Conservation (phyloP, 2,113 vertebrate species). For the Oreocharis arfaki region DNA sequence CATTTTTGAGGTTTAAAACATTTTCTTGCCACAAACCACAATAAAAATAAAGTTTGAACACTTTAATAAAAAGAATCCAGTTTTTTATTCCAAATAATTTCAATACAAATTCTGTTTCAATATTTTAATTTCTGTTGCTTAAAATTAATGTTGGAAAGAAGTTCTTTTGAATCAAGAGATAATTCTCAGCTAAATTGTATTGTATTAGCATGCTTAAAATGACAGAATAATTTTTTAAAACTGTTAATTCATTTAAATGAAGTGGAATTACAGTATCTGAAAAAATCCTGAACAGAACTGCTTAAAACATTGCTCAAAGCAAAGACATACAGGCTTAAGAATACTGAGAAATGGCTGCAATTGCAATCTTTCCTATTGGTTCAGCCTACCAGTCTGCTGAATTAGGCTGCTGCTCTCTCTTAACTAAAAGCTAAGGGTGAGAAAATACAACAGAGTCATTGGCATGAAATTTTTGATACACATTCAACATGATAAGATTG, state of each 20-base stretch:
- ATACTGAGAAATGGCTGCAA: background rate
- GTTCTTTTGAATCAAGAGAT: background rate
- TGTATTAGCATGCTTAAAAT: background rate
- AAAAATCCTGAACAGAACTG: background rate
- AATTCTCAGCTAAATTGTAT: background rate
- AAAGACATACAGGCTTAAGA: background rate
- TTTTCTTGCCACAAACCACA: background rate
- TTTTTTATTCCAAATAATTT: background rate
- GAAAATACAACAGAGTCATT: background rate
- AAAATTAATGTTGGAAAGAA: background rate
- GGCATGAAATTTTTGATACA: background rate
- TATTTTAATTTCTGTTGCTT: background rate
- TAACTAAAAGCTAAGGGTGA: background rate
- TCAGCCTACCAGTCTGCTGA: background rate
- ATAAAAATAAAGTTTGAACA: background rate
- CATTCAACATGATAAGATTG: background rate
- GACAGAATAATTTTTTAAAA: background rate
- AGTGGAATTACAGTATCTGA: background rate
- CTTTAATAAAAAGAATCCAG: background rate
- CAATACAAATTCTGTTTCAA: background rate
- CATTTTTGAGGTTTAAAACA: background rate
- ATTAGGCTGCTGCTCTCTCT: background rate
- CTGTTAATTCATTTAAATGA: background rate
- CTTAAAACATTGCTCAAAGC: background rate
- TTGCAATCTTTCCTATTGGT: background rate